Evolutionary conservation across 64 coral and sea anemone genomes (phyloP).

Genomic region (Montipora sp.): DNA sequence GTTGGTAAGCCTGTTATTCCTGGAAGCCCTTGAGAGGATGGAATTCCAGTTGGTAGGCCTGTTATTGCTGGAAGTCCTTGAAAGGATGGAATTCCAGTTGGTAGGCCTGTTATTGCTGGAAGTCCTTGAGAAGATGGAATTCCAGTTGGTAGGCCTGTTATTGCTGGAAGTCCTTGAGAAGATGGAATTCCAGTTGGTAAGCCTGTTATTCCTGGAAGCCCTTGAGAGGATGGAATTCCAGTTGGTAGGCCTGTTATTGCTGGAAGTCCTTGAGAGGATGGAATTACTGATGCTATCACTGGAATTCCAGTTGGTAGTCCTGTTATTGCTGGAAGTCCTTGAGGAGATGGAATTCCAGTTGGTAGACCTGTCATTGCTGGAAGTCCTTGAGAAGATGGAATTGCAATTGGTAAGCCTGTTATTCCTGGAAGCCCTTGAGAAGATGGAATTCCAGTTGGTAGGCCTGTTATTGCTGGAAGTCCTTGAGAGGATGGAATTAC

Average conservation of each 20-base stretch:
- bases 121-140: background rate
- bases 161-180: background rate
- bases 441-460: background rate
- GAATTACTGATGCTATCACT: background rate
- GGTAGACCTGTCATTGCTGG: background rate
- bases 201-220: background rate
- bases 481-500: background rate
- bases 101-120: background rate
- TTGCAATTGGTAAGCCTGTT: background rate
- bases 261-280: background rate
- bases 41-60: background rate
- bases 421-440: background rate
- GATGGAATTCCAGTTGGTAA: background rate
- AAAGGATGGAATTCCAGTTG: background rate
- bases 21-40: too few relatives aligned
- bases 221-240: background rate
- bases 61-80: background rate
- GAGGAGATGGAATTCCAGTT: background rate
- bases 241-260: background rate
- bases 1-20: background rate
- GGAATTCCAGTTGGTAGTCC: background rate
- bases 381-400: background rate
- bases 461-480: background rate
- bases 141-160: background rate
- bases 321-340: background rate